Conservation (phyloP, 2,797 vertebrate genomes). For the Cottoperca gobio region DNA sequence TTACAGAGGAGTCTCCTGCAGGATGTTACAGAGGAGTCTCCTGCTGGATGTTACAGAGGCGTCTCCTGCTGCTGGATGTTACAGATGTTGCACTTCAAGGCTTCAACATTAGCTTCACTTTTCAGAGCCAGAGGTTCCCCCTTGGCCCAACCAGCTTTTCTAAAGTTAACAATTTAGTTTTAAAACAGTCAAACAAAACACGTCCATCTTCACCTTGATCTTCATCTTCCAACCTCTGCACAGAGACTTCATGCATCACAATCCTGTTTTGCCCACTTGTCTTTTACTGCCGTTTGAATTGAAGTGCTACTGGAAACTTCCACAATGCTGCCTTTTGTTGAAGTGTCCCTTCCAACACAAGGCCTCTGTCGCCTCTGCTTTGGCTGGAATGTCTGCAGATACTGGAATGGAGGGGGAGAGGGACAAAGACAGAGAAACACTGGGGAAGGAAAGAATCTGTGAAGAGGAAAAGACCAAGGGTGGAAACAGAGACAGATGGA, state of each 20-base stretch:
- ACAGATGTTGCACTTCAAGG: too few species aligned
- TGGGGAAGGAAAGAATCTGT: conserved; percentile 44
- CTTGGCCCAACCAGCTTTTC: neutral
- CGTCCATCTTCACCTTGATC: too few species aligned
- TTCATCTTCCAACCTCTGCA: conserved; percentile 16
- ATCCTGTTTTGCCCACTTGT: conserved; percentile 48
- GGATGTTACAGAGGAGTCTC: too few species aligned
- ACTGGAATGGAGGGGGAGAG: conserved; percentile 51
- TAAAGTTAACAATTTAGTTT: neutral
- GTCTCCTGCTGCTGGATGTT: too few species aligned
- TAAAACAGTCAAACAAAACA: neutral
- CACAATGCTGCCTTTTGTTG: conserved; percentile 67
- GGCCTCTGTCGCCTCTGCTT: conserved; percentile 56
- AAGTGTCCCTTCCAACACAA: conserved; percentile 69
- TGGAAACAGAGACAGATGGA: conserved; percentile 37
- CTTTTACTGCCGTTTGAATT: conserved; percentile 59
- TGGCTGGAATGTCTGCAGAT: conserved; percentile 63
- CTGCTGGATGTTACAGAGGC: too few species aligned
- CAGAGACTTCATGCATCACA: conserved; percentile 31
- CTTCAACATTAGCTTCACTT: too few species aligned
- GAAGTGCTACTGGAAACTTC: conserved; percentile 53
- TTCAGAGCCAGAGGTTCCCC: too few species aligned
- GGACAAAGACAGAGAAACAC: conserved; percentile 38
- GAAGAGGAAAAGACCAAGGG: neutral
- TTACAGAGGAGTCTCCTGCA: too few species aligned